Evolutionary conservation across 2,113 vertebrate species (phyloP).

Genomic region (Ptilorrhoa leucosticta): DNA sequence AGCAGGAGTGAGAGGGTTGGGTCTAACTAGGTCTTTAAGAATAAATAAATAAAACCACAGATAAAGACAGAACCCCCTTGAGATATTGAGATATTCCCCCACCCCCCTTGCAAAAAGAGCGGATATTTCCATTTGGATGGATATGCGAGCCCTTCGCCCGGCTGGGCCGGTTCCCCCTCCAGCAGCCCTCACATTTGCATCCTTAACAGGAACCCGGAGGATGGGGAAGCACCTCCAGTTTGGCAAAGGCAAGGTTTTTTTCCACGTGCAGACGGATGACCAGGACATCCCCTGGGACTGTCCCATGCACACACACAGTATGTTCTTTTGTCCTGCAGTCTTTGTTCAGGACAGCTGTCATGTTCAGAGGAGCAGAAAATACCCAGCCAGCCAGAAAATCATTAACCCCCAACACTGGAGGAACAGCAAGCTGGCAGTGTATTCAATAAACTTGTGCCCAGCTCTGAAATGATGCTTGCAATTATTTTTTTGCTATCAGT

Average conservation of each 20-base stretch:
- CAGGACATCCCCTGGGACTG: background rate
- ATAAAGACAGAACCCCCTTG: background rate
- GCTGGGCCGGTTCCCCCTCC: background rate
- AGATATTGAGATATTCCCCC: background rate
- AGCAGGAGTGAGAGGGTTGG: background rate
- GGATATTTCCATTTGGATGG: constrained; percentile 35
- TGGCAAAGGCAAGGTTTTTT: background rate
- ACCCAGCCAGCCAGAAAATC: background rate
- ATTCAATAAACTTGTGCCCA: background rate
- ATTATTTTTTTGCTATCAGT: background rate
- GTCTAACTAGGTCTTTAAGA: background rate
- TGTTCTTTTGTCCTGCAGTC: accelerated
- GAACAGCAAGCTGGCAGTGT: background rate
- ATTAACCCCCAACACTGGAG: background rate
- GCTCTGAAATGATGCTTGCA: background rate
- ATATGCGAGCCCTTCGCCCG: background rate
- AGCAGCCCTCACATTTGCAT: constrained; percentile 32
- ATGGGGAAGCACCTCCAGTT: constrained; percentile 22
- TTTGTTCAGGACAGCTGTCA: background rate
- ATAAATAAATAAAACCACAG: constrained; percentile 28
- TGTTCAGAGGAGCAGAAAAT: background rate
- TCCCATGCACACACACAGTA: accelerated
- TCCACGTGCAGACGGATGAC: accelerated
- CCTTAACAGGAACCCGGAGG: background rate
- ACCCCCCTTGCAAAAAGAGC: background rate